Evolutionary conservation across 2,797 vertebrate genomes (phyloP), one percentile per base, ranked within the genome.

Genomic region (Epinephelus malabaricus): DNA sequence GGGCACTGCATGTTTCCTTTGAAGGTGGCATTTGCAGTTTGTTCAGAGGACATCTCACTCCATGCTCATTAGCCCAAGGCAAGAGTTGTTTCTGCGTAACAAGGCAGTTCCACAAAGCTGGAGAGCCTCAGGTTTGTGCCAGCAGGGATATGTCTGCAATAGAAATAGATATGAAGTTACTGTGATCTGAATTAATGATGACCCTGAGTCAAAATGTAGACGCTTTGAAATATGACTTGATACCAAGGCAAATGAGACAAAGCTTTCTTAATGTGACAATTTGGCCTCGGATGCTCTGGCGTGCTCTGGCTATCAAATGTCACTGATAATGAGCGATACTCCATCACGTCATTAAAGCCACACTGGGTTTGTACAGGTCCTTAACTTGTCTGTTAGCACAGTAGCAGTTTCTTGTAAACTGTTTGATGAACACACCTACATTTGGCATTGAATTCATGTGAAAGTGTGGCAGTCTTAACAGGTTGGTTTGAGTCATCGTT

Each of bases 11-110:
- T 45, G 65, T 73, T 81, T 90, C 82, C 87, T 91, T 93, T 93
- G 90, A 94, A 92, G 89, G 81, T 89, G 80, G 80, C 79, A 60
- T 85, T 88, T 21, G 46, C 65, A n/a, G 60, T 76, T 87, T 78
- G 69, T 76, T 84, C 88, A 76, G 53, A 86, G 79, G 85, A 86
- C 80, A 80, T 78, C 81, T 84, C 67, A n/a, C 81, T 87, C 66
- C 53, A 45, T 45, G 61, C 86, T 90, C 69, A 77, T 88, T 86
- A 86, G 76, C 90, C 86, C 8, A 19, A 56, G 81, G 87, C 70
- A 25, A 49, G 30, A 82, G 82, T 59, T n/a, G 68, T 67, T 34
- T 81, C 47, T 53, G 46, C 13, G 12, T 78, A 49, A 82, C 58
- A 73, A 76, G 59, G 71, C 73, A 59, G 51, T 21, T 69, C 76